Evolutionary conservation across 2,888 invertebrate species (phyloP), one percentile per base, ranked within the genome.

Genomic region (Acleris holmiana): DNA sequence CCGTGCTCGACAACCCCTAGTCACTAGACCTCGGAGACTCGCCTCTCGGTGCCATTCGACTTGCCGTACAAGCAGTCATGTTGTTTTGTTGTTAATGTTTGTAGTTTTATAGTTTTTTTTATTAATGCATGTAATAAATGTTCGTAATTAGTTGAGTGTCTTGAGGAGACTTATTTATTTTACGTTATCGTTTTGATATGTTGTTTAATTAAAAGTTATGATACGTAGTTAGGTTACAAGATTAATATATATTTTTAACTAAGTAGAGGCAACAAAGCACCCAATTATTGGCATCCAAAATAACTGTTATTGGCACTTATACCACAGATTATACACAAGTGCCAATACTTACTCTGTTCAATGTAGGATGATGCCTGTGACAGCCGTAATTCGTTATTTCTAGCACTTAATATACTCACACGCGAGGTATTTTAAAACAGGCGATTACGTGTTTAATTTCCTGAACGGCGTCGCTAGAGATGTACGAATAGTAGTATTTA

Each of bases 41-140:
- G 29, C 13, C 51, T 35, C 18, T 17, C 21, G 40, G 53, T 53
- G 53, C 53, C 53, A 53, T 53, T 53, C n/a, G 44, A 44, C 44
- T 44, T 44, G 44, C 44, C 17, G 17, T 44, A 7, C 19, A 53
- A 40, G 40, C 53, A 53, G 53, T 53, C 53, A 40, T 53, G 19
- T 62, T 41, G 23, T 63, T 19, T 23, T 40, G 50, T 53, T 58
- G 25, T 58, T 63, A 46, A 46, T 63, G 23, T 58, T 51, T 40
- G 19, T 53, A 40, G 53, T 40, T 40, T 51, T 51, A 35, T 8
- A 29, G 8, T 46, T 40, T 53, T 40, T 53, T 19, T 18, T 29
- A 41, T n/a, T 41, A 41, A 41, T 41, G 41, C 15, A 29, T 29
- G 29, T 8, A 29, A 29, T 29, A 29, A 29, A 7, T 44, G 13